A percentile compares a stretch with the other conserved stretches of the same genome.
These are phyloP conservation scores for Amblyraja radiata DNA, from an alignment of 2,797 vertebrate species.

Conservation along the genomic window DNA sequence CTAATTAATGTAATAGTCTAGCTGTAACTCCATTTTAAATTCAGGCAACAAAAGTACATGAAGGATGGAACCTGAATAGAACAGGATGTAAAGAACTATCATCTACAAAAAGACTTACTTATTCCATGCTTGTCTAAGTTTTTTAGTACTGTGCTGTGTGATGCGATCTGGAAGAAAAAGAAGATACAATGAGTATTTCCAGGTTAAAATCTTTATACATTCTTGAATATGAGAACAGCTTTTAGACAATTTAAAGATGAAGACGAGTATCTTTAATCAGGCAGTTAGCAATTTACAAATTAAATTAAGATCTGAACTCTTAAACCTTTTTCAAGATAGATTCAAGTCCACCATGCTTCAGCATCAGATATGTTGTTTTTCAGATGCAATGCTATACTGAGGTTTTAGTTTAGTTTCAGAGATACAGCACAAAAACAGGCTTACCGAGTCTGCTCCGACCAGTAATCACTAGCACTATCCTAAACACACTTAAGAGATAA, in stretches of 20 bases:
- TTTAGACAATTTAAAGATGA: neutral
- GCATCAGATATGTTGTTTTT: no score
- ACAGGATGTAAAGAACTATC: neutral
- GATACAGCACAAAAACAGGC: no score
- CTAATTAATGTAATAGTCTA: neutral
- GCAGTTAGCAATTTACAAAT: neutral
- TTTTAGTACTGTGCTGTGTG: slow-evolving; percentile 86
- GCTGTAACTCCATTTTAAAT: neutral
- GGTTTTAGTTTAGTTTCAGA: no score
- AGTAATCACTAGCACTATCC: no score
- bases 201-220: neutral
- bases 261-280: neutral
- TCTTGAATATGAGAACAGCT: neutral
- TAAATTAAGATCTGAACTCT: neutral
- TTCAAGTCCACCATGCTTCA: no score
- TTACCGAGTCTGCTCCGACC: no score
- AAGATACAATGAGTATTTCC: slow-evolving; percentile 4
- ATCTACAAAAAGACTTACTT: slow-evolving; percentile 71
- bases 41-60: neutral
- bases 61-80: neutral
- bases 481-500: no score
- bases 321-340: no score
- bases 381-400: no score
- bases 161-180: slow-evolving; percentile 74
- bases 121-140: slow-evolving; percentile 93